Evolutionary conservation across 2,888 invertebrate species (phyloP).

Genomic region (Saturnia pavonia): DNA sequence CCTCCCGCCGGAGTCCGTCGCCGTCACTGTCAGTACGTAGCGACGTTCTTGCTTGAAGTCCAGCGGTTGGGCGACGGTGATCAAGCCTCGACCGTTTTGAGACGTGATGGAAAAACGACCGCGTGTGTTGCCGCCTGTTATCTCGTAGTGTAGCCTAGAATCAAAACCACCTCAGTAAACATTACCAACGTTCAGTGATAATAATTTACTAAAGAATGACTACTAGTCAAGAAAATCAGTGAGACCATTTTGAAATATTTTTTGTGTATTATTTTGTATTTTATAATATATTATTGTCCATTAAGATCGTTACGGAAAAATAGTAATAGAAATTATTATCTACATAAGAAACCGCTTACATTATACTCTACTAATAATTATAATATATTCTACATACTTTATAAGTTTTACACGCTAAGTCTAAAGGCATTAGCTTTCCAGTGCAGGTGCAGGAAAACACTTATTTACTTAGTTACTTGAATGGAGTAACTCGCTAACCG

Average conservation of each 20-base stretch:
- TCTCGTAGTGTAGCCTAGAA: conserved; percentile 89
- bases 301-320: no score
- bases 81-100: conserved; percentile 92
- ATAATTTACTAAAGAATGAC: background rate
- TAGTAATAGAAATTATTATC: no score
- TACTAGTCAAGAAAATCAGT: background rate
- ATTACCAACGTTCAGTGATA: background rate
- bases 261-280: no score
- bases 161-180: background rate
- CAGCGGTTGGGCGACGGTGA: conserved; percentile 93
- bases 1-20: conserved; percentile 94
- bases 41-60: conserved; percentile 96
- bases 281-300: no score
- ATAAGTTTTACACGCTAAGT: no score
- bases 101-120: conserved; percentile 95
- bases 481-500: no score
- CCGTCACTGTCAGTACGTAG: conserved; percentile 92
- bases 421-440: no score
- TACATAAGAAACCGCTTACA: no score
- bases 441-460: no score
- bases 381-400: no score
- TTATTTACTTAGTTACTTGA: no score
- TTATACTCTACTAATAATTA: no score
- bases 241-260: background rate
- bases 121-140: conserved; percentile 91